Percentiles rank a stretch among this genome's conserved stretches.
phyloP scores from a whole-genome alignment of 2,113 vertebrate genomes.

The Oxyruncus cristatus region DNA sequence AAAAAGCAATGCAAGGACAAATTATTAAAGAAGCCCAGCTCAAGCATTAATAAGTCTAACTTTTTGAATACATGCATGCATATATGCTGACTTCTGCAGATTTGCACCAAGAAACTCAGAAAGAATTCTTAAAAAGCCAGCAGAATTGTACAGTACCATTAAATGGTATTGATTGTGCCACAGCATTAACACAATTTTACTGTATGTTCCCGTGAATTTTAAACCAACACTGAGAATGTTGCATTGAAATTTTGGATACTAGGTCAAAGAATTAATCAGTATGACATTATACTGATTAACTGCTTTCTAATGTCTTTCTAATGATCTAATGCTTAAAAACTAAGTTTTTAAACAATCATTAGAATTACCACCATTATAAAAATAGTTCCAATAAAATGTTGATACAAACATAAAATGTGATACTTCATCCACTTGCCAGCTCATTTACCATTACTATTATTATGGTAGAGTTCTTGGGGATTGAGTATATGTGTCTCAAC shows the following conservation, averaged over 20 bases:
- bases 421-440: background rate
- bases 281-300: slow-evolving; percentile 52
- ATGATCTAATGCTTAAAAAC: slow-evolving; percentile 39
- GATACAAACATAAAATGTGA: background rate
- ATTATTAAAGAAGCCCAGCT: slow-evolving; percentile 65
- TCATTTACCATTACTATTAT: background rate
- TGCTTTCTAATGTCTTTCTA: slow-evolving; percentile 62
- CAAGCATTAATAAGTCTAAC: slow-evolving; percentile 36
- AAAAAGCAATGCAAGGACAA: slow-evolving; percentile 78
- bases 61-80: background rate
- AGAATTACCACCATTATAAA: background rate
- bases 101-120: slow-evolving; percentile 2
- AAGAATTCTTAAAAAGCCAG: slow-evolving; percentile 22
- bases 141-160: background rate
- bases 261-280: slow-evolving; percentile 45
- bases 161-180: background rate
- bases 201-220: background rate
- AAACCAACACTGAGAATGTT: background rate
- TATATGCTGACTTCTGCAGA: background rate
- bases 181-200: background rate
- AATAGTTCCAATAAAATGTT: background rate
- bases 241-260: background rate
- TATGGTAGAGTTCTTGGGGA: background rate
- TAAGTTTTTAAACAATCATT: slow-evolving; percentile 47
- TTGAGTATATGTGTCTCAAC: background rate